phyloP scores from a whole-genome alignment of 2,113 vertebrate genomes.

The Haemorhous mexicanus region DNA sequence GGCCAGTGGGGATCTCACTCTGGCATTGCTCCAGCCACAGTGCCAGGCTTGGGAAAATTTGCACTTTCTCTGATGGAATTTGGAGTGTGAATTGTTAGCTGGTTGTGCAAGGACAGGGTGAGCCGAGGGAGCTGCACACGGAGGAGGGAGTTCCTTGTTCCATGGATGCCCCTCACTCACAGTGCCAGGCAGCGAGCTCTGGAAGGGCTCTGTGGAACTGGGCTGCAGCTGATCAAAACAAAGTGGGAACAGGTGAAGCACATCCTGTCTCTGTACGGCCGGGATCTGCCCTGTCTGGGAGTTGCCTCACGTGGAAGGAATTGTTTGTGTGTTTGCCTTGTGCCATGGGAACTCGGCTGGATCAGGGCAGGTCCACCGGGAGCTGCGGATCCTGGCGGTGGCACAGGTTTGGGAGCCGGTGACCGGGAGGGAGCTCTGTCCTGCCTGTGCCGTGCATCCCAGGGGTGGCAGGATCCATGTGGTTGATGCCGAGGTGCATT shows the following conservation, averaged over 20 bases:
- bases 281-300: not conserved
- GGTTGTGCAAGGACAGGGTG: not conserved
- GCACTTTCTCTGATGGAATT: not conserved
- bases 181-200: not conserved
- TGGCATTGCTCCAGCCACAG: not conserved
- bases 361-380: not conserved
- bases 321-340: not conserved
- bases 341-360: not conserved
- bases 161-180: not conserved
- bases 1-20: rapidly evolving
- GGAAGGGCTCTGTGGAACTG: not conserved
- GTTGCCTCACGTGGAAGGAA: not conserved
- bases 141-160: not conserved
- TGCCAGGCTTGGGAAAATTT: not conserved
- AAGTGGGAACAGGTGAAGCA: not conserved
- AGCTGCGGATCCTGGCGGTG: rapidly evolving
- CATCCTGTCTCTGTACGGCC: not conserved
- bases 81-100: not conserved
- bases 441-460: rapidly evolving
- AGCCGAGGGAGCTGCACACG: not conserved
- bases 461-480: rapidly evolving
- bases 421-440: not conserved
- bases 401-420: rapidly evolving
- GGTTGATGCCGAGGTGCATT: not conserved
- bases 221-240: not conserved